Percentiles rank a stretch among this genome's conserved stretches.
phyloP scores from a whole-genome alignment of 2,113 vertebrate genomes.

The Herpailurus yagouaroundi region DNA sequence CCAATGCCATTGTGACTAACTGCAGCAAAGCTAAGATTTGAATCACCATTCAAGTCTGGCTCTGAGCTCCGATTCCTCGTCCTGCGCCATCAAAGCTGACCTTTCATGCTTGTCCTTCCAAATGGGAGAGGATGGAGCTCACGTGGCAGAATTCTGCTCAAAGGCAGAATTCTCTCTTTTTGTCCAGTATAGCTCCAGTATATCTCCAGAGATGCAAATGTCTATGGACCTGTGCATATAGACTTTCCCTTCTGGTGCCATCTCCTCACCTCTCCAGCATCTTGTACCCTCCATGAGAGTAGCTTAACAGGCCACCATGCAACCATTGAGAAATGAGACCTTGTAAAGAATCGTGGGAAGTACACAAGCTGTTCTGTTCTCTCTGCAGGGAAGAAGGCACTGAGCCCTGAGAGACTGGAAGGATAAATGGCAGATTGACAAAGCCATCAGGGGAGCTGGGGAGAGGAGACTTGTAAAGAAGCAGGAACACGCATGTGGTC shows the following conservation, averaged over 20 bases:
- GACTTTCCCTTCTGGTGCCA: background rate
- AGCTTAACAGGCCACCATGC: background rate
- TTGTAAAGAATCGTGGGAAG: background rate
- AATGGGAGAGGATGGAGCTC: background rate
- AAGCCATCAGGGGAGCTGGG: background rate
- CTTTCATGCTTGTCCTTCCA: background rate
- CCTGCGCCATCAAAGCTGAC: background rate
- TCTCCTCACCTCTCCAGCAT: background rate
- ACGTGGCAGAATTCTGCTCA: background rate
- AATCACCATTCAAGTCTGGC: background rate
- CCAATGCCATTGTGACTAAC: background rate
- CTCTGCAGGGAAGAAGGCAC: background rate
- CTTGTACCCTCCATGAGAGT: background rate
- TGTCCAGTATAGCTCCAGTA: background rate
- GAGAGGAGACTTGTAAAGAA: slow-evolving; percentile 56
- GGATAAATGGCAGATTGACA: slow-evolving; percentile 22
- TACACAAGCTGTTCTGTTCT: slow-evolving; percentile 29
- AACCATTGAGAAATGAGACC: background rate
- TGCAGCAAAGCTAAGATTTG: background rate
- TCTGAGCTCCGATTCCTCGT: background rate
- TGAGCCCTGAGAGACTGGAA: slow-evolving; percentile 30
- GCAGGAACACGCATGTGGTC: slow-evolving; percentile 35
- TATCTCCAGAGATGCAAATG: background rate
- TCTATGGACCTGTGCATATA: accelerated
- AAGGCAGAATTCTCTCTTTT: background rate